A percentile compares a stretch with the other conserved stretches of the same genome.
Conservation (phyloP, 2,888 invertebrate genomes). For the Cosmopolites sordidus region DNA sequence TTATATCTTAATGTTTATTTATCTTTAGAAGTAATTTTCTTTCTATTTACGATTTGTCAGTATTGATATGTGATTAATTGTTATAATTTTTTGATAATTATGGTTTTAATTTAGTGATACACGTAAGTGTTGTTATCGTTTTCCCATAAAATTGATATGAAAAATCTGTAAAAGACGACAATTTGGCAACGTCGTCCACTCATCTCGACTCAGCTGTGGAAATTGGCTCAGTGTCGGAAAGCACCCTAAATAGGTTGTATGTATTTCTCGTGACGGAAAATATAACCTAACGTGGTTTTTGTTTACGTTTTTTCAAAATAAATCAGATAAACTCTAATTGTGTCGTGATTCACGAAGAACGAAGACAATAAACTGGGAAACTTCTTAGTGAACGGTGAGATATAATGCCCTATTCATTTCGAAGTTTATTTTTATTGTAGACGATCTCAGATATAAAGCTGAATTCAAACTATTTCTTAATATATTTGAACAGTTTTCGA, state of each 20-base stretch:
- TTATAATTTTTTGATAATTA: too few species aligned
- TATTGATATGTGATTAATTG: too few species aligned
- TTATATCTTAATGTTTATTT: too few species aligned
- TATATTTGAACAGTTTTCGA: not conserved
- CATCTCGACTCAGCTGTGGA: not conserved
- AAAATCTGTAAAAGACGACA: not conserved
- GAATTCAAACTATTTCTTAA: not conserved
- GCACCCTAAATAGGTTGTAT: not conserved
- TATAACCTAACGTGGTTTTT: constrained; percentile 1
- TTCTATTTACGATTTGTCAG: too few species aligned
- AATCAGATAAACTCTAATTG: not conserved
- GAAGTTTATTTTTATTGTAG: too few species aligned
- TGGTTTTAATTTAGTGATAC: too few species aligned
- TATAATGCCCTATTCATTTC: too few species aligned
- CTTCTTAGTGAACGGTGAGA: not conserved
- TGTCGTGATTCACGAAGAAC: not conserved
- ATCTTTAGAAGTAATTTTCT: too few species aligned
- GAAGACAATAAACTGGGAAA: not conserved
- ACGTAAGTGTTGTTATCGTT: too few species aligned
- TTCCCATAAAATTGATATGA: too few species aligned
- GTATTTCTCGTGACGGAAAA: not conserved
- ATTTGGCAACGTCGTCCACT: not conserved
- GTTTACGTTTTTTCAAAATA: not conserved
- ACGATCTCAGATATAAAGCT: too few species aligned
- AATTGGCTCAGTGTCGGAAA: not conserved